Percentiles rank a stretch among this genome's conserved stretches.
phyloP scores from a whole-genome alignment of 2,888 invertebrate genomes.

The Tenthredo notha region DNA sequence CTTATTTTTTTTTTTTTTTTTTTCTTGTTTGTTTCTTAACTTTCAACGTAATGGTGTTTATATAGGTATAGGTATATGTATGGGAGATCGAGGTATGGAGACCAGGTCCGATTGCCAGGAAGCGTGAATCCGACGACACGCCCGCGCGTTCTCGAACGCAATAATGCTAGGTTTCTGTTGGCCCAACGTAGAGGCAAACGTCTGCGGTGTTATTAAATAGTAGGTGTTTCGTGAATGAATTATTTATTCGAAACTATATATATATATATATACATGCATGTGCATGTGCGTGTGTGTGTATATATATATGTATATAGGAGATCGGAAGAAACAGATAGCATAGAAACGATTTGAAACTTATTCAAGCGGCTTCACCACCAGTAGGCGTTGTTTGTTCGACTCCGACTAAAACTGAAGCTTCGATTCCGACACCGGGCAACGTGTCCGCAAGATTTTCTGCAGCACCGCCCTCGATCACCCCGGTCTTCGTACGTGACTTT shows the following conservation, averaged over 20 bases:
- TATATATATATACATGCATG: too few species aligned
- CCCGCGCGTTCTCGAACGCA: constrained; percentile 48
- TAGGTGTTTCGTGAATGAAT: constrained; percentile 53
- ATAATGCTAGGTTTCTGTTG: constrained; percentile 51
- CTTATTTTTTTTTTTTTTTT: too few species aligned
- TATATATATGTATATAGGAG: background rate
- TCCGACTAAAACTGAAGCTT: background rate
- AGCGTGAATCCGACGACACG: constrained; percentile 53
- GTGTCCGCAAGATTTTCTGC: constrained; percentile 38
- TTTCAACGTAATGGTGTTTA: background rate
- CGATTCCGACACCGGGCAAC: background rate
- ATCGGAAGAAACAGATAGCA: constrained; percentile 37
- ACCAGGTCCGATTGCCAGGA: constrained; percentile 49
- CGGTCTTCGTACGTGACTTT: constrained; percentile 50
- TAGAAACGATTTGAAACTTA: constrained; percentile 11
- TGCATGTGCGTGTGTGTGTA: background rate
- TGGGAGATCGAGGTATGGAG: background rate
- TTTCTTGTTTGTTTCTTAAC: background rate
- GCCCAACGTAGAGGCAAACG: background rate
- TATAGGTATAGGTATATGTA: background rate
- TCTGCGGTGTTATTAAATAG: constrained; percentile 50
- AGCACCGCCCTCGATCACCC: constrained; percentile 29
- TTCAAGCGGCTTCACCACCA: constrained; percentile 21
- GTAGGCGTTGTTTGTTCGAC: constrained; percentile 48
- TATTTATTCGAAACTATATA: constrained; percentile 42